Evolutionary conservation across 2,797 vertebrate genomes (phyloP), one percentile per base, ranked within the genome.

Genomic region (Sebastes wilsoni): DNA sequence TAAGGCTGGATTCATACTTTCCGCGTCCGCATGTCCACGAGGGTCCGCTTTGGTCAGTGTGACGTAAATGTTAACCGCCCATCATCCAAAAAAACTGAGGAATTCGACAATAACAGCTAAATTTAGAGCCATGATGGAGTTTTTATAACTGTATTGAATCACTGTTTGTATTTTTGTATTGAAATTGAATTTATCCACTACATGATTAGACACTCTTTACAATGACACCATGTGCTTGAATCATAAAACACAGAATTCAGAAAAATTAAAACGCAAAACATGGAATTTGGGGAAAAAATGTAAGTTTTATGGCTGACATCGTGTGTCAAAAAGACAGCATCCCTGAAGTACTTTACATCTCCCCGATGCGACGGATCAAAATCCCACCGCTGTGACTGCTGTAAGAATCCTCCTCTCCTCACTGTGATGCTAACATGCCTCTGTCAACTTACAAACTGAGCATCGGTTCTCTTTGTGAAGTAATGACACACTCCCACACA

Each of bases 401-500:
- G 28, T 30, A 73, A 72, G 56, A 75, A 74, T 22, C 72, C 64
- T 74, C 62, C 66, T 71, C 75, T 61, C 62, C 71, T 69, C 16
- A 27, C 80, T 83, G 62, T 59, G 66, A 85, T 70, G 77, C 55
- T 65, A 85, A 80, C 60, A 64, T 10, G 64, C 8, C 52, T 79
- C 72, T 77, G 72, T 87, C 71, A 77, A 65, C 73, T 75, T 77
- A 72, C 77, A 85, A 85, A 69, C 11, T 3, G 13, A 81, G 72
- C 79, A 58, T 67, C 85, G 56, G 70, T 49, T 84, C 16, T 75
- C 78, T 87, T 83, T 93, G 87, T 87, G 77, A 73, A 66, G 73
- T 74, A 30, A 61, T 66, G 77, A 86, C 69, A 77, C 73, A 81
- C 87, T 77, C 81, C 77, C 73, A 75, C 85, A 72, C 72, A 79